A percentile compares a stretch with the other conserved stretches of the same genome.
phyloP scores from a whole-genome alignment of 2,113 vertebrate genomes.

The Scomber japonicus region DNA sequence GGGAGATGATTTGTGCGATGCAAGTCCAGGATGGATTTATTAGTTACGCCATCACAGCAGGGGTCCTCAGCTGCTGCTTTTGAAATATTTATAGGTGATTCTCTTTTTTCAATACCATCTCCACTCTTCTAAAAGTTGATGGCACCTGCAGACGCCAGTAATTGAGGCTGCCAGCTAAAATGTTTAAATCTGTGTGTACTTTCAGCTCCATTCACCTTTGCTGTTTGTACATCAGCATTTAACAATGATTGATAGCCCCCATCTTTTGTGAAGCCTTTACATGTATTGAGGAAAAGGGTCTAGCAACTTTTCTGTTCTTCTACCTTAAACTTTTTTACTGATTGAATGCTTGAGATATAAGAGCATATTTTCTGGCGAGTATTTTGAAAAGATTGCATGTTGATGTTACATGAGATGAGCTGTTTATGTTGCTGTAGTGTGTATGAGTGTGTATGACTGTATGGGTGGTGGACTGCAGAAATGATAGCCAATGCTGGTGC shows the following conservation, averaged over 20 bases:
- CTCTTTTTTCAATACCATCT: not conserved
- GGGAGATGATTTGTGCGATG: constrained; percentile 13
- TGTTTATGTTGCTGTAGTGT: no score
- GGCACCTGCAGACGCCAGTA: not conserved
- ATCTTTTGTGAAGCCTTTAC: constrained; percentile 15
- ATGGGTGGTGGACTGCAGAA: no score
- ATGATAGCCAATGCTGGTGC: no score
- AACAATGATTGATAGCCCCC: constrained; percentile 39
- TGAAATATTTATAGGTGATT: constrained; percentile 27
- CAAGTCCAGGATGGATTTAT: constrained; percentile 28
- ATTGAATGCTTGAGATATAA: no score
- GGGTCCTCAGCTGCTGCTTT: constrained; percentile 17
- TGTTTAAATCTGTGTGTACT: constrained; percentile 13
- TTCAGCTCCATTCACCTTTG: constrained; percentile 10
- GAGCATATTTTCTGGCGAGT: no score
- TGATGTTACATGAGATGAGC: no score
- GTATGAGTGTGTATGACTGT: no score
- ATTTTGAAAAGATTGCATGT: no score
- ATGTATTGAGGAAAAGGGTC: constrained; percentile 15
- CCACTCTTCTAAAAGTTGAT: constrained; percentile 16
- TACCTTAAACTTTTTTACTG: not conserved
- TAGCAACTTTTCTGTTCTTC: not conserved
- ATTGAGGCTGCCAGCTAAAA: constrained; percentile 10
- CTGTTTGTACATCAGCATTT: constrained; percentile 46
- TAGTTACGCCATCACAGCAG: constrained; percentile 30